Evolutionary conservation across 2,797 vertebrate species (phyloP).

Genomic region (Enteromius unitaeniatus): DNA sequence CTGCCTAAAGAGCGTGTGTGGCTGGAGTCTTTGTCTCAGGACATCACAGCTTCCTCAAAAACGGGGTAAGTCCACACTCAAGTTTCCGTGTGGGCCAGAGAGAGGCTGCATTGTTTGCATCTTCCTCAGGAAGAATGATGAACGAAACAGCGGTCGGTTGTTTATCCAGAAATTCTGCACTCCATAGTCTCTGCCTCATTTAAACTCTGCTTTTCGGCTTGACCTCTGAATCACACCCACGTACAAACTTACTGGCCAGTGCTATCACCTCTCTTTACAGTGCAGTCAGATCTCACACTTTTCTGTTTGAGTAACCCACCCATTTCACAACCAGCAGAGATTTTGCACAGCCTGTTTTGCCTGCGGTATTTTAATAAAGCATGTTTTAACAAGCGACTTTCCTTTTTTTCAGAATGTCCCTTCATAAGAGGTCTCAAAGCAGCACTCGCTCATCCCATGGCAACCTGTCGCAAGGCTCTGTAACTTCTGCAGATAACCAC

Average conservation of each 20-base stretch:
- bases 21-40: constrained; percentile 59
- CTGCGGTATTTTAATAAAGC: constrained; percentile 40
- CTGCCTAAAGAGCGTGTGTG: constrained; percentile 77
- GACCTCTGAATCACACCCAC: constrained; percentile 32
- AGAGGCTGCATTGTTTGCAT: constrained; percentile 40
- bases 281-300: neutral
- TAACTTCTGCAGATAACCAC: constrained; percentile 76
- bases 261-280: constrained; percentile 13
- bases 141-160: constrained; percentile 24
- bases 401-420: constrained; percentile 67
- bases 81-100: constrained; percentile 2
- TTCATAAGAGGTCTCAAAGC: constrained; percentile 74
- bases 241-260: constrained; percentile 50
- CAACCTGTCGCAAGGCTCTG: constrained; percentile 76
- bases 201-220: constrained; percentile 24
- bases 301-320: neutral
- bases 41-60: constrained; percentile 55
- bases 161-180: neutral
- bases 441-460: constrained; percentile 75
- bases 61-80: constrained; percentile 47
- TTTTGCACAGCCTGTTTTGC: constrained; percentile 53
- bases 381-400: constrained; percentile 33
- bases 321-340: constrained; percentile 7
- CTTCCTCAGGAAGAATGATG: constrained; percentile 46
- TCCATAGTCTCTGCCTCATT: neutral